phyloP scores from a whole-genome alignment of 1,140 invertebrate species.

The Mycetomoellerius zeteki region DNA sequence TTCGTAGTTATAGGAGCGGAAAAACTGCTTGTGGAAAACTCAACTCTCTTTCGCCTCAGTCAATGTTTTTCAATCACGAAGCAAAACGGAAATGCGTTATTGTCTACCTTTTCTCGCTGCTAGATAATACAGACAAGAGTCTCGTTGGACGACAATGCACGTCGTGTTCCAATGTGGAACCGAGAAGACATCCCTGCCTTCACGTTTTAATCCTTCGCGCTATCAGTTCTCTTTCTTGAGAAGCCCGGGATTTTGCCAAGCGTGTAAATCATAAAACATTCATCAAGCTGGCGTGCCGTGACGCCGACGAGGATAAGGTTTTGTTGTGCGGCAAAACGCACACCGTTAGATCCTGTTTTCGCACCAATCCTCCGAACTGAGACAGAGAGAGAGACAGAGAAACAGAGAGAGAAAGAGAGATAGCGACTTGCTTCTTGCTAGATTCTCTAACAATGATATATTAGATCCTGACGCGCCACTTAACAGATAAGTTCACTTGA shows the following conservation, averaged over 20 bases:
- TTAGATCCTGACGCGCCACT: slow-evolving; percentile 23
- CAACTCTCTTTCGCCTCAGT: slow-evolving; percentile 8
- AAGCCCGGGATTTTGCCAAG: slow-evolving; percentile 29
- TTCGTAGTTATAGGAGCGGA: slow-evolving; percentile 15
- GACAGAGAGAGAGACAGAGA: neutral
- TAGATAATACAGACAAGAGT: neutral
- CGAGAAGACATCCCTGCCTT: slow-evolving; percentile 36
- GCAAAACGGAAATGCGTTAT: slow-evolving; percentile 52
- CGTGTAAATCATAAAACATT: slow-evolving; percentile 58
- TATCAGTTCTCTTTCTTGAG: slow-evolving; percentile 38
- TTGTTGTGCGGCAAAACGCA: slow-evolving; percentile 7
- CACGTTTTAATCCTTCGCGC: slow-evolving; percentile 39
- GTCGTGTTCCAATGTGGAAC: neutral
- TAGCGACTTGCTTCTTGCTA: slow-evolving; percentile 12
- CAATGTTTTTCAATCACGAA: slow-evolving; percentile 44
- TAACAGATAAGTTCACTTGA: slow-evolving; percentile 42
- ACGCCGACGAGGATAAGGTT: slow-evolving; percentile 19
- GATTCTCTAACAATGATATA: slow-evolving; percentile 35
- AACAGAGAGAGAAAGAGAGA: neutral
- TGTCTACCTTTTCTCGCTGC: slow-evolving; percentile 33
- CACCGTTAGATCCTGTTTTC: slow-evolving; percentile 38
- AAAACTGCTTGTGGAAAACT: neutral
- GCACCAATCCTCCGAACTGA: slow-evolving; percentile 10
- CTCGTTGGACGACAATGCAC: slow-evolving; percentile 36
- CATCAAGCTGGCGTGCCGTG: slow-evolving; percentile 36